These are phyloP conservation scores for Epinotia bilunana DNA, from an alignment of 2,888 invertebrate genomes.

Conservation along the genomic window DNA sequence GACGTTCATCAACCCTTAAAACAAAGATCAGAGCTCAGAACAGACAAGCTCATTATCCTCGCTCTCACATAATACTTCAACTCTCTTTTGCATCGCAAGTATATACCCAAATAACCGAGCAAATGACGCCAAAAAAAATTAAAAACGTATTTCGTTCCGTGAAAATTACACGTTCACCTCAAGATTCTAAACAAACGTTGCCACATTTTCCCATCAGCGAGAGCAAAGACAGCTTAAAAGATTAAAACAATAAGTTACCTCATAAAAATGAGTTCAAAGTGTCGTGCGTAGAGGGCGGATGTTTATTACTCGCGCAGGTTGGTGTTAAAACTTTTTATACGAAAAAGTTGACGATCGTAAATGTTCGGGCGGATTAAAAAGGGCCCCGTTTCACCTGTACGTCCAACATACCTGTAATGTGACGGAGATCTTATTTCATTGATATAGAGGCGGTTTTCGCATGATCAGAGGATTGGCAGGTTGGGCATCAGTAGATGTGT, in stretches of 20 bases:
- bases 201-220: constrained; percentile 38
- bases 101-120: not conserved
- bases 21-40: too few relatives aligned
- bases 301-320: constrained; percentile 66
- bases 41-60: too few relatives aligned
- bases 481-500: constrained; percentile 50
- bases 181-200: constrained; percentile 15
- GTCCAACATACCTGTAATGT: constrained; percentile 4
- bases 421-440: not conserved
- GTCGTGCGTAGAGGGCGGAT: constrained; percentile 57
- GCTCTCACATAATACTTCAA: not conserved
- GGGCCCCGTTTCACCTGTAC: constrained; percentile 53
- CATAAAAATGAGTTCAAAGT: constrained; percentile 58
- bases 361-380: constrained; percentile 78
- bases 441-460: not conserved
- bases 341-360: constrained; percentile 78
- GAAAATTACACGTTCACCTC: constrained; percentile 4
- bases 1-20: too few relatives aligned
- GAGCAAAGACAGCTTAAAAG: constrained; percentile 59
- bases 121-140: not conserved
- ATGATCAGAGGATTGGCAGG: not conserved
- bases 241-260: constrained; percentile 70
- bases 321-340: constrained; percentile 75
- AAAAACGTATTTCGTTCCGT: constrained; percentile 1
- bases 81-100: not conserved